These are phyloP conservation scores for Tigriopus japonicus DNA, from an alignment of 1,140 invertebrate genomes.

Conservation along the genomic window DNA sequence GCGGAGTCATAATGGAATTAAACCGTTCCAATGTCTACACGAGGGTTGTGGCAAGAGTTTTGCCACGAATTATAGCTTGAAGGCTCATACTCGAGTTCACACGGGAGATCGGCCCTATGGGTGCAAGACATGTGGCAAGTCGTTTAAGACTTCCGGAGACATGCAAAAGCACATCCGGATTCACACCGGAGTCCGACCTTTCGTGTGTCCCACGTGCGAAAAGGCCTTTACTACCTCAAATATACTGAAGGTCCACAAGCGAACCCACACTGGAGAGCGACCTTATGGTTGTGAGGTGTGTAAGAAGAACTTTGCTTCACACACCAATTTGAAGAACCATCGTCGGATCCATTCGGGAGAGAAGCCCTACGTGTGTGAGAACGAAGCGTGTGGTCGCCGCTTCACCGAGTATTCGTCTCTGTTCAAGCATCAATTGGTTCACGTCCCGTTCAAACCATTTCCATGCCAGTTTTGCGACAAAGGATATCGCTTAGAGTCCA, in stretches of 20 bases:
- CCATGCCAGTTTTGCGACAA: no score
- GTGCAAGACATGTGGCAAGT: slow-evolving; percentile 19
- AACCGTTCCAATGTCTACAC: no score
- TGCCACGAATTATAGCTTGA: slow-evolving; percentile 13
- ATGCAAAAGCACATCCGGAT: slow-evolving; percentile 28
- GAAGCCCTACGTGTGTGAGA: slow-evolving; percentile 31
- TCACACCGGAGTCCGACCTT: slow-evolving; percentile 45
- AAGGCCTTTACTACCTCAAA: slow-evolving; percentile 41
- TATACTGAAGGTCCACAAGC: slow-evolving; percentile 45
- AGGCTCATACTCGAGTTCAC: slow-evolving; percentile 25
- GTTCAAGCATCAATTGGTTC: no score
- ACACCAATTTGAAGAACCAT: slow-evolving; percentile 26
- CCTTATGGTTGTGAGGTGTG: slow-evolving; percentile 42
- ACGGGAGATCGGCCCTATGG: slow-evolving; percentile 21
- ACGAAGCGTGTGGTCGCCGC: no score
- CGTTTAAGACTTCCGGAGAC: slow-evolving; percentile 12
- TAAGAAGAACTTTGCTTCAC: slow-evolving; percentile 39
- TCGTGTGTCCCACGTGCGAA: slow-evolving; percentile 45
- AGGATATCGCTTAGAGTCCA: no score
- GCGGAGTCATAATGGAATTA: no score
- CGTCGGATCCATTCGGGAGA: slow-evolving; percentile 23
- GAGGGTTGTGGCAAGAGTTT: no score
- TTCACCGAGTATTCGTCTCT: no score
- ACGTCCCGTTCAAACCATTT: no score
- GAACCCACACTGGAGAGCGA: slow-evolving; percentile 63